A percentile compares a stretch with the other conserved stretches of the same genome.
Conservation (phyloP, 2,113 vertebrate genomes). For the Thunnus thynnus region DNA sequence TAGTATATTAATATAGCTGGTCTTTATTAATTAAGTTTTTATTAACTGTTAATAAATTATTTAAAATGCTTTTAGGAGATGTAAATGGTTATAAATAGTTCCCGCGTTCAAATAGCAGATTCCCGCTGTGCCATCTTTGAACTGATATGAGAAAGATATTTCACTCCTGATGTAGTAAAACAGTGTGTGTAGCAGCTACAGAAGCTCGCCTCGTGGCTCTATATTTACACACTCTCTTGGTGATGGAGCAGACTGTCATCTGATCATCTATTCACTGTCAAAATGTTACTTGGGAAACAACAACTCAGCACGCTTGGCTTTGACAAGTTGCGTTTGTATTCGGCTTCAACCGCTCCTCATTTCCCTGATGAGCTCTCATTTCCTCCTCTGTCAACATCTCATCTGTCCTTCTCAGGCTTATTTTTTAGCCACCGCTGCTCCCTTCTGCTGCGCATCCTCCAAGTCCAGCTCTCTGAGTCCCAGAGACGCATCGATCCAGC, state of each 20-base stretch:
- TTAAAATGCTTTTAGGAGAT: no score
- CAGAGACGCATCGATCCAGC: slow-evolving; percentile 62
- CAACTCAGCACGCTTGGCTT: background rate
- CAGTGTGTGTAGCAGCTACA: background rate
- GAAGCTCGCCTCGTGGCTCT: background rate
- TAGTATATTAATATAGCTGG: no score
- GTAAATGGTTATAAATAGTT: no score
- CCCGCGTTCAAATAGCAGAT: no score
- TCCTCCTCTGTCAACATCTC: slow-evolving; percentile 44
- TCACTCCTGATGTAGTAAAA: background rate
- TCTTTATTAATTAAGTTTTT: no score
- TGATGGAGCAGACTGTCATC: slow-evolving; percentile 8
- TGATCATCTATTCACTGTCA: slow-evolving; percentile 30
- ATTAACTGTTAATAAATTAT: no score
- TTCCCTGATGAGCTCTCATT: slow-evolving; percentile 37
- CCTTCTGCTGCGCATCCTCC: background rate
- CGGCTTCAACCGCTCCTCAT: slow-evolving; percentile 16
- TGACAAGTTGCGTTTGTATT: slow-evolving; percentile 28
- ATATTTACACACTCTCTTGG: slow-evolving; percentile 3
- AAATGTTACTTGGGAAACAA: slow-evolving; percentile 9
- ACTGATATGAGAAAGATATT: no score
- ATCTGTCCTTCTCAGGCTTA: slow-evolving; percentile 23
- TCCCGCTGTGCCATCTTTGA: no score
- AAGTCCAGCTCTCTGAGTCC: slow-evolving; percentile 11
- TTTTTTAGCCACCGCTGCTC: slow-evolving; percentile 28